Evolutionary conservation across 2,888 invertebrate genomes (phyloP), one percentile per base, ranked within the genome.

Genomic region (Malacosoma neustria): DNA sequence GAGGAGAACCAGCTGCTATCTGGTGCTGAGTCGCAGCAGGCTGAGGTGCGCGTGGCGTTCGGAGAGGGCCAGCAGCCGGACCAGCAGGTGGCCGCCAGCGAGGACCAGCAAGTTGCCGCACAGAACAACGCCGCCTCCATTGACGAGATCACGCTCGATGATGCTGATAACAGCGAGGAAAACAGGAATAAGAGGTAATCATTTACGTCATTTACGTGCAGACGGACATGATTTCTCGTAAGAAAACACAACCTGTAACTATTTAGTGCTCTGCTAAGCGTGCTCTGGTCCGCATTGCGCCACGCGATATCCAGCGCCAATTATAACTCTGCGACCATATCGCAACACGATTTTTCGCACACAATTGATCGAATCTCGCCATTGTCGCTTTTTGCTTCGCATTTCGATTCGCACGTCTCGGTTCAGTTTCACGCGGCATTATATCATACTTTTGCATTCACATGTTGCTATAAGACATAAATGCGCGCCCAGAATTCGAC

Each of bases 161-260:
- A 92, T 57, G 87, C 88, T 38, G 92, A 92, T 53, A 87, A 76
- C 57, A 91, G 90, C 59, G 91, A 93, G 63, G 93, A 93, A 68
- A 92, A 93, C 73, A 89, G 95, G 62, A 92, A 94, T 75, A 95
- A 95, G 74, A 89, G 95, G 87, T 84, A 44, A 29, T 15, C 31
- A 36, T 29, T 2, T n/a, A 31, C 14, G 22, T 12, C 14, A 1
- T 13, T 6, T 11, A 13, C 13, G 31, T 4, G n/a, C 31, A n/a
- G 22, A 5, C n/a, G n/a, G n/a, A n/a, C n/a, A n/a, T n/a, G n/a
- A n/a, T n/a, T n/a, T n/a, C n/a, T n/a, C n/a, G n/a, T n/a, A n/a
- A n/a, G n/a, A n/a, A n/a, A n/a, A n/a, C n/a, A n/a, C n/a, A n/a
- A n/a, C n/a, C n/a, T n/a, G n/a, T n/a, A n/a, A n/a, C n/a, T n/a